Percentiles rank a stretch among this genome's conserved stretches.
Conservation (phyloP, 64 coral and sea anemone genomes). For the Stylophora pistillata region DNA sequence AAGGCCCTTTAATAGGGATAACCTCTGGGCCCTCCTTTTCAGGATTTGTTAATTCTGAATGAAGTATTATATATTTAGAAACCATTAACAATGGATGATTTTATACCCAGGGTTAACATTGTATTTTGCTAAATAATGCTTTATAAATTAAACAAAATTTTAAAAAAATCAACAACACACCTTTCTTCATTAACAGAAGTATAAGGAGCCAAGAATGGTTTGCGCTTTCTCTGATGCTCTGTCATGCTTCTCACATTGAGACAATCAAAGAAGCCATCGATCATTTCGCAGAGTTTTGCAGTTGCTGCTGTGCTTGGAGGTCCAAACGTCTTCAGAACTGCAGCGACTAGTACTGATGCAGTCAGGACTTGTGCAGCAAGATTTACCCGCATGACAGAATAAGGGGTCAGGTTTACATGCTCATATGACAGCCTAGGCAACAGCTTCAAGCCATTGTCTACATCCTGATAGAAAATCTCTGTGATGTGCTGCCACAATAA, state of each 20-base stretch:
- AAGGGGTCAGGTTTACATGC: conserved; percentile 10
- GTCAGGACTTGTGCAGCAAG: conserved; percentile 34
- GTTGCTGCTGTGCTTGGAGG: too few relatives aligned
- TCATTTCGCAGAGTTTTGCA: too few relatives aligned
- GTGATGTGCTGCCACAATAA: too few relatives aligned
- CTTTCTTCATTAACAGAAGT: background rate
- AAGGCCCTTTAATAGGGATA: background rate
- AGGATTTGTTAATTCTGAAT: background rate
- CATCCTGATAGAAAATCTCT: too few relatives aligned
- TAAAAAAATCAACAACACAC: background rate
- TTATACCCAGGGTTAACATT: too few relatives aligned
- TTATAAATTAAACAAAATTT: background rate
- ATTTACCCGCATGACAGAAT: conserved; percentile 35
- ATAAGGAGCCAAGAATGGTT: conserved; percentile 19
- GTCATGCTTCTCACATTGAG: too few relatives aligned
- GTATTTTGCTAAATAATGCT: background rate
- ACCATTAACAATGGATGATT: background rate
- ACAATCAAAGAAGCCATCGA: too few relatives aligned
- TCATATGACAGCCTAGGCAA: too few relatives aligned
- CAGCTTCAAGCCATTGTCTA: too few relatives aligned
- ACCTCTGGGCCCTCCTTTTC: too few relatives aligned
- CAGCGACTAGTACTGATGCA: conserved; percentile 10
- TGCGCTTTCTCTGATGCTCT: conserved; percentile 37
- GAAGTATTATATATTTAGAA: background rate
- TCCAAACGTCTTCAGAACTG: conserved; percentile 31